Base-by-base conservation (phyloP, 2,113 vertebrate genomes). In the Sarotherodon lohbergeri region DNA sequence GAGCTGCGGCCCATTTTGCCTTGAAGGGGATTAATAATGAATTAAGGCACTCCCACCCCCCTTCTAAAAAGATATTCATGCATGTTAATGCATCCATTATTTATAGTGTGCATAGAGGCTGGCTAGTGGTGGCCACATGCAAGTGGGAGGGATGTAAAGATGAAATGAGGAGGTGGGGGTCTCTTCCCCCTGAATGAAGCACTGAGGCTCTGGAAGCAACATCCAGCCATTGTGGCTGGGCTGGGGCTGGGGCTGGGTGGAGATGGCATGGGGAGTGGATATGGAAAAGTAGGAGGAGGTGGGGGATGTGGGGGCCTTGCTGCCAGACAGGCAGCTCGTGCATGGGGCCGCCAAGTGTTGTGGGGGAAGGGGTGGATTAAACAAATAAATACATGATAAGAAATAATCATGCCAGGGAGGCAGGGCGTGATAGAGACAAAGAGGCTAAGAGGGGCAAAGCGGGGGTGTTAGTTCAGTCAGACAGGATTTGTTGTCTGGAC, bases 301-400 rank as follows among this genome's bases (percentile, higher is more conserved):
- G 87, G 91, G 89, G 91, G 78, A 46, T 54, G 73, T 19, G 24
- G 90, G 92, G 90, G 78, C 32, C 68, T 91, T 82, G 43, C 82
- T 93, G 94, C 95, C 94, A 96, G 96, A 95, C 94, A 94, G 93
- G 93, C 95, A 95, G 94, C 88, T 94, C 91, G 88, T 92, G 93
- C 90, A 93, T 81, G 56, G 93, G 94, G 92, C 90, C 89, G 93
- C 95, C 92, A 89, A 96, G 94, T 93, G 94, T 79, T 91, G 85
- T 93, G 66, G 93, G 95, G 95, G 95, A 94, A 94, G 92, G 95
- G 95, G 95, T 85, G 95, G 95, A 96, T 96, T 97, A 97, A 96
- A 96, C 94, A 96, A 97, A 96, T 96, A 96, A 96, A 97, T 96
- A 96, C 96, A 96, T 95, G 96, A 96, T 96, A 96, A 97, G 96